Evolutionary conservation across 2,888 invertebrate species (phyloP), one percentile per base, ranked within the genome.

Genomic region (Abrostola tripartita): DNA sequence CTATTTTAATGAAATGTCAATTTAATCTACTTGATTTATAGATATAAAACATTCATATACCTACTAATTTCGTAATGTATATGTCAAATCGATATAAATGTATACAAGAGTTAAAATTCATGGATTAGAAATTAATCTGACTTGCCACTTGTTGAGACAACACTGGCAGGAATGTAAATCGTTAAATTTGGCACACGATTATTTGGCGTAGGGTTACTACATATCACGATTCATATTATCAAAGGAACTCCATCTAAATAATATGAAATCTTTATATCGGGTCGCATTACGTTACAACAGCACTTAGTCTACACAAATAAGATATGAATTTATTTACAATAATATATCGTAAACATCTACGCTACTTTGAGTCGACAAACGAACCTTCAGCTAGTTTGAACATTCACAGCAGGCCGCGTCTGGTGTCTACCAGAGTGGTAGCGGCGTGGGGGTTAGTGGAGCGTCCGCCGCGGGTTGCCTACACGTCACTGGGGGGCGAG

Each of bases 401-500:
- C 70, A 74, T 77, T 76, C 65, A 71, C 68, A 76, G 58, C 65
- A 42, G 61, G 52, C 58, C 52, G 57, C 51, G 47, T 63, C 42
- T 57, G 57, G 52, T 56, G 49, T 47, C 42, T 36, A 42, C 24
- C 60, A 50, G 56, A 55, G 24, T 40, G 42, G 47, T 12, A 51
- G 63, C 75, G 51, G 56, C 53, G 47, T 47, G 41, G 56, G 52
- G 38, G 12, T 57, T 60, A 53, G 44, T 9, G 65, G 80, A 79
- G 78, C 80, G 54, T 74, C 78, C 78, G 78, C 78, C 80, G 69
- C 64, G 10, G 40, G 61, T 37, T 38, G 74, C 68, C 90, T 93
- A 94, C 86, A 94, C 94, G 81, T 93, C 93, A 86, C 92, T 92
- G 44, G 93, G 90, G 10, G 93, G 88, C 87, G 93, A 91, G 88